Base-by-base conservation (phyloP, 2,797 vertebrate species). In the Epinephelus awoara region DNA sequence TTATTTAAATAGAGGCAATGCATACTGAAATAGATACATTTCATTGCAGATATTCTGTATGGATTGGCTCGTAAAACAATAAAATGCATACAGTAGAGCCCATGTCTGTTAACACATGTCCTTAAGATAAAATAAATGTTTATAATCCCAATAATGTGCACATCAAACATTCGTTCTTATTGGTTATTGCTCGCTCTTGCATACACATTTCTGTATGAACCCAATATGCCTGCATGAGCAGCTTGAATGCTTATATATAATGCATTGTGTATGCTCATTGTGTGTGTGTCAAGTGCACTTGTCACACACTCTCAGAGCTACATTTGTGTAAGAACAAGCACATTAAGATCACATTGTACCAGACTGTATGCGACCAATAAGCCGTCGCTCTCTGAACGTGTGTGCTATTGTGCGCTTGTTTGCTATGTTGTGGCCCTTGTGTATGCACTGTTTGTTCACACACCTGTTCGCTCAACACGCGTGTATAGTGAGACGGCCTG, bases 221-320 rank as follows among this genome's bases (percentile, higher is more conserved):
- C 50, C 34, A 23, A 2, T 27, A 8, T 25, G 40, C 51, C 46
- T 29, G 47, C 15, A 21, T 8, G 10, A 59, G 51, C 34, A 66
- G 59, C 73, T 38, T 49, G 23, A 84, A 55, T 47, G 75, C 77
- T 69, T 54, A 80, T 76, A 51, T 72, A 56, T 74, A 74, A 75
- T 75, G 70, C 57, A 75, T 56, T 51, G 56, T 71, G 34, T 75
- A 58, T 67, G 71, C 21, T 61, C 4, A 46, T 51, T 69, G 40
- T 66, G 40, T 52, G 6, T 69, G 47, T 56, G 71, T 75, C 47
- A 46, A 19, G 29, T 42, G 21, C 17, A 15, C 25, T 5, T 40
- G 29, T 69, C 51, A 21, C 67, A 70, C 67, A 29, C 59, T 21
- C 47, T 49, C 50, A 19, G 46, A 38, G 70, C 55, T 29, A 27